These are phyloP conservation scores for Sternotherus odoratus DNA, from an alignment of 2,797 vertebrate species.

Conservation along the genomic window DNA sequence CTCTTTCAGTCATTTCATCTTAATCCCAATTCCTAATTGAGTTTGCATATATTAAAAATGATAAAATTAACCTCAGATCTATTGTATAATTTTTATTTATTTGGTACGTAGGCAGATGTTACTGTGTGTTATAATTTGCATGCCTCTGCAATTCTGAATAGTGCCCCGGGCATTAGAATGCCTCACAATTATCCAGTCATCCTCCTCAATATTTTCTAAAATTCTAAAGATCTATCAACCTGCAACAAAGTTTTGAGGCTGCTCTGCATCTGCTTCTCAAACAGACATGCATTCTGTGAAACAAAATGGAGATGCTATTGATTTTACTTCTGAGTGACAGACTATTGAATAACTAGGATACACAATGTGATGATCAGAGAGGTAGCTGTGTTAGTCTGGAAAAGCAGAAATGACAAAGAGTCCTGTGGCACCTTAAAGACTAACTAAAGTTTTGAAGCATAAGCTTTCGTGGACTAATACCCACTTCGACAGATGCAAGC, in stretches of 20 bases:
- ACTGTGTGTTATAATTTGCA: neutral
- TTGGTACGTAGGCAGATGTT: neutral
- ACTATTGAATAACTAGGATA: fast-evolving
- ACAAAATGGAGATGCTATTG: neutral
- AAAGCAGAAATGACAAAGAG: too few relatives aligned
- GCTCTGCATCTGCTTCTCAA: neutral
- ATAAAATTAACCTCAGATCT: constrained; percentile 41
- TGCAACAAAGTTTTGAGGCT: neutral
- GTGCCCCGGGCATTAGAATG: neutral
- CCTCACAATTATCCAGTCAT: neutral
- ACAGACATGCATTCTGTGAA: neutral
- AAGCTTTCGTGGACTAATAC: too few relatives aligned
- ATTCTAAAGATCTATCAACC: too few relatives aligned
- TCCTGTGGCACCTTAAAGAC: too few relatives aligned
- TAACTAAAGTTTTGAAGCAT: too few relatives aligned
- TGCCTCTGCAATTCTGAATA: neutral
- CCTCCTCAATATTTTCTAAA: neutral
- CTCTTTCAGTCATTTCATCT: constrained; percentile 25
- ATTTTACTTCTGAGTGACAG: neutral
- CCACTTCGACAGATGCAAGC: too few relatives aligned
- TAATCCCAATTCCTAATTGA: constrained; percentile 26
- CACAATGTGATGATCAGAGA: neutral
- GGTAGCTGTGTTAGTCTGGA: too few relatives aligned
- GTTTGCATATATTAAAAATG: constrained; percentile 34
- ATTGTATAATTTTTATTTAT: constrained; percentile 4